Percentiles rank a stretch among this genome's conserved stretches.
These are phyloP conservation scores for Diorhabda carinulata DNA, from an alignment of 1,140 invertebrate species.

Conservation along the genomic window DNA sequence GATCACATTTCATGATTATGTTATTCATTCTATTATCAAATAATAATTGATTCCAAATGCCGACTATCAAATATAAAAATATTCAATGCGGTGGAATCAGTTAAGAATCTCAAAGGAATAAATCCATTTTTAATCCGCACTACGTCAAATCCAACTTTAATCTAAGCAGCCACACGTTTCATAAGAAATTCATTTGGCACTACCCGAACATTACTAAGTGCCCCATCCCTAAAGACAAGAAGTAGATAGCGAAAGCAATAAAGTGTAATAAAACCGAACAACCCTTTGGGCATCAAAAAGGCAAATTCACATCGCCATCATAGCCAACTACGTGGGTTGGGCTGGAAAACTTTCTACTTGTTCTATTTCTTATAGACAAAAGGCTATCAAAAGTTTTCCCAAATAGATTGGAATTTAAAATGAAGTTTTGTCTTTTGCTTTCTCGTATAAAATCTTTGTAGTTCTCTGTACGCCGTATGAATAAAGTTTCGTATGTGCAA, in stretches of 20 bases:
- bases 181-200: not conserved
- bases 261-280: not conserved
- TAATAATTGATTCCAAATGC: too few species aligned
- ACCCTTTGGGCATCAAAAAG: conserved; percentile 1
- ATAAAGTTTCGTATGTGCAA: not conserved
- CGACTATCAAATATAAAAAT: too few species aligned
- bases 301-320: conserved; percentile 1
- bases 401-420: conserved; percentile 40
- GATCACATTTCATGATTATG: too few species aligned
- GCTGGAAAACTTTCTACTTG: conserved; percentile 10
- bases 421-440: conserved; percentile 30
- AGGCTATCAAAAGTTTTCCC: conserved; percentile 37
- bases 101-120: too few species aligned
- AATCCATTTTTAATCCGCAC: too few species aligned
- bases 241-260: not conserved
- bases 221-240: not conserved
- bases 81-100: too few species aligned
- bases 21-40: too few species aligned
- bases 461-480: conserved; percentile 1
- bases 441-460: conserved; percentile 11
- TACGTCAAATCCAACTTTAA: too few species aligned
- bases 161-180: not conserved
- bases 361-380: conserved; percentile 38
- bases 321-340: not conserved
- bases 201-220: not conserved